Evolutionary conservation across 2,888 invertebrate genomes (phyloP).

Genomic region (Polyommatus icarus): DNA sequence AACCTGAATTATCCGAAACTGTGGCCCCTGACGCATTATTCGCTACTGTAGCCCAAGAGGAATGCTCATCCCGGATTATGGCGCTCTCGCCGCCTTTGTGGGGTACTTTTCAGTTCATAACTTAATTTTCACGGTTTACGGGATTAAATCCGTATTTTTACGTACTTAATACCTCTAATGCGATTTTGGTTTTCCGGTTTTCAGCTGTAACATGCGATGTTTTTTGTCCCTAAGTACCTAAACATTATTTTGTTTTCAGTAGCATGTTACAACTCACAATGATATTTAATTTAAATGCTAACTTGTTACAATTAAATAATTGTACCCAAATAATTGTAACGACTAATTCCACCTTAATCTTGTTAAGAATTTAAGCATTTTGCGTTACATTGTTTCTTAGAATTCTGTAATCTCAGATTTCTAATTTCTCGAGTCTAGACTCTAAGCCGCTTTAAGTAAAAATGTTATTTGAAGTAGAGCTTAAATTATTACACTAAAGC

Average conservation of each 20-base stretch:
- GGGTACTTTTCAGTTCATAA: background rate
- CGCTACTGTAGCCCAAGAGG: background rate
- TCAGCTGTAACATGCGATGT: background rate
- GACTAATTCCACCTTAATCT: background rate
- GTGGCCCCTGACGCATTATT: background rate
- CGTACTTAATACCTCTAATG: conserved; percentile 5
- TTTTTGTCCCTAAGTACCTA: background rate
- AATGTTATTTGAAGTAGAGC: background rate
- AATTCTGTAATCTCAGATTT: background rate
- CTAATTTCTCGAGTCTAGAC: background rate
- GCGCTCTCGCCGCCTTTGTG: conserved; percentile 6
- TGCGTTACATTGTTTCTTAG: background rate
- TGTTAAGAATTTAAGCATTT: background rate
- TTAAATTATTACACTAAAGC: conserved; percentile 8
- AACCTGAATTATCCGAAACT: too few relatives aligned
- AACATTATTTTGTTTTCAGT: background rate
- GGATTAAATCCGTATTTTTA: background rate
- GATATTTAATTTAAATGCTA: background rate
- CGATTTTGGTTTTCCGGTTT: conserved; percentile 1
- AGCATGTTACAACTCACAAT: background rate
- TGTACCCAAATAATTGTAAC: background rate
- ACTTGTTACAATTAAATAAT: background rate
- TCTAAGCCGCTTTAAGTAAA: background rate
- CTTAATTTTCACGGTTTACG: conserved; percentile 8
- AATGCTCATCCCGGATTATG: conserved; percentile 17